phyloP scores from a whole-genome alignment of 2,888 invertebrate genomes.

The Aethes cnicana region DNA sequence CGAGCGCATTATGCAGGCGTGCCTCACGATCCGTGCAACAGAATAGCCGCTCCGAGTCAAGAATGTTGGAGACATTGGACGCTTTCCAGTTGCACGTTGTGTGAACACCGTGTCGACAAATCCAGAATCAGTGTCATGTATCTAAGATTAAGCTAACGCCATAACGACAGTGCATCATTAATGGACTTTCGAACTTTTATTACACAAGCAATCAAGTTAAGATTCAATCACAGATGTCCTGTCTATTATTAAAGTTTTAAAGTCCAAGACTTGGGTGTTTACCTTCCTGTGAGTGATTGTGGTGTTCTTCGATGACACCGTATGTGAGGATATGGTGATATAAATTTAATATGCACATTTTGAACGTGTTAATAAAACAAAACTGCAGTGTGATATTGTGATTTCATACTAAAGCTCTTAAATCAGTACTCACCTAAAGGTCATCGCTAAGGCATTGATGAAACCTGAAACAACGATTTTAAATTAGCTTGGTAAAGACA shows the following conservation, averaged over 20 bases:
- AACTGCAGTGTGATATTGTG: background rate
- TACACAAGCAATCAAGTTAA: too few species aligned
- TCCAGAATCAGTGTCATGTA: background rate
- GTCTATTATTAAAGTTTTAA: too few species aligned
- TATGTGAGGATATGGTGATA: background rate
- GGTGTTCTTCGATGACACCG: conserved; percentile 13
- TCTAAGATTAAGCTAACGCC: too few species aligned
- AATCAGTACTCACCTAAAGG: too few species aligned
- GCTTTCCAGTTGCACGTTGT: conserved; percentile 20
- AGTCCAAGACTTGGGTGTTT: too few species aligned
- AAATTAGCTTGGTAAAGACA: background rate
- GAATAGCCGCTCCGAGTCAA: conserved; percentile 10
- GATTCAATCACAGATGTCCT: too few species aligned
- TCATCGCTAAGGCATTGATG: too few species aligned
- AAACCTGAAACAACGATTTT: conserved; percentile 36
- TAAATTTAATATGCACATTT: conserved; percentile 23
- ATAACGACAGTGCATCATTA: too few species aligned
- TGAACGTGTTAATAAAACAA: conserved; percentile 19
- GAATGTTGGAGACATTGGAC: conserved; percentile 25
- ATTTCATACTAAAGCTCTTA: too few species aligned
- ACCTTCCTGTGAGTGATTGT: conserved; percentile 22
- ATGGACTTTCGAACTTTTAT: too few species aligned
- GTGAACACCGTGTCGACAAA: conserved; percentile 7
- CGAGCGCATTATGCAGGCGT: conserved; percentile 76
- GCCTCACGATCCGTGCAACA: conserved; percentile 60